These are phyloP conservation scores for Paramormyrops kingsleyae DNA, from an alignment of 2,113 vertebrate species.

Conservation along the genomic window DNA sequence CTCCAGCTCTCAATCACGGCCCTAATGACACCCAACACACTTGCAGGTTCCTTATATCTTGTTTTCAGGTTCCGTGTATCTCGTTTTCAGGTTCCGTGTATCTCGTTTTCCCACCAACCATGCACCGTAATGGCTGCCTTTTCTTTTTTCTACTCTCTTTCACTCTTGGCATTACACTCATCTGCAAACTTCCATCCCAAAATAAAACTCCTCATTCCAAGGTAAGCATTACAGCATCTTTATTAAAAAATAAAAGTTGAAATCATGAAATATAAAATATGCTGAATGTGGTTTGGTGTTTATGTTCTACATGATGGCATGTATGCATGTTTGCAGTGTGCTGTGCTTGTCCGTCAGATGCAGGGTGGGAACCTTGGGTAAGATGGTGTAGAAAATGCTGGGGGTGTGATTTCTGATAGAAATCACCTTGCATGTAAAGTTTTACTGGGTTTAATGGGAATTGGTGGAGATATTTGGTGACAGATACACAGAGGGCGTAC, in stretches of 20 bases:
- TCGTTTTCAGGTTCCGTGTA: background rate
- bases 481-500: conserved; percentile 25
- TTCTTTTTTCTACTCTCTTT: background rate
- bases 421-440: conserved; percentile 41
- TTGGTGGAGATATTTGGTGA: conserved; percentile 41
- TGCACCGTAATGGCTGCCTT: background rate
- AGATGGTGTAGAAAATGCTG: background rate
- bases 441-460: conserved; percentile 55
- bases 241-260: background rate
- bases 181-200: background rate
- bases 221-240: background rate
- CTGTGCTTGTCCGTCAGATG: background rate
- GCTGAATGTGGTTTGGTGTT: background rate
- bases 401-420: conserved; percentile 41
- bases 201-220: background rate
- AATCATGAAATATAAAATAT: background rate
- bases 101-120: background rate
- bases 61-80: background rate
- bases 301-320: background rate
- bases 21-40: background rate
- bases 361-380: background rate
- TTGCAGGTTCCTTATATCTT: background rate
- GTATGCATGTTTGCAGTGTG: background rate
- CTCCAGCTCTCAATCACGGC: background rate
- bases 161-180: background rate